Percentiles rank a stretch among this genome's conserved stretches.
phyloP scores from a whole-genome alignment of 2,113 vertebrate genomes.

The Anguilla rostrata region DNA sequence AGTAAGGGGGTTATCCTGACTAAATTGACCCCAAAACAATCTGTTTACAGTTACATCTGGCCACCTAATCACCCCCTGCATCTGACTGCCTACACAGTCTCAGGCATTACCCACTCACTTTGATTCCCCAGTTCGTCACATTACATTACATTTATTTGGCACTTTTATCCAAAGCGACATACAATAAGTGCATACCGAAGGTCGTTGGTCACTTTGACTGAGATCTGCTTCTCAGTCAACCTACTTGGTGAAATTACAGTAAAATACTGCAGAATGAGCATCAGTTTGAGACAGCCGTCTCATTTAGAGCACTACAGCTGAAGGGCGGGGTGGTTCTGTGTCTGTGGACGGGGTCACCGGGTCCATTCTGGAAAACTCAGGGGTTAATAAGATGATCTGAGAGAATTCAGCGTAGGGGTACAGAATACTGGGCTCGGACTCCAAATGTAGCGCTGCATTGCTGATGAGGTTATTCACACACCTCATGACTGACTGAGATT shows the following conservation, averaged over 20 bases:
- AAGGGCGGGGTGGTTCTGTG: not conserved
- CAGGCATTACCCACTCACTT: too few relatives aligned
- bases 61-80: too few relatives aligned
- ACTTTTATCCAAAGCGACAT: too few relatives aligned
- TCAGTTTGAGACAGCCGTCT: not conserved
- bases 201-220: too few relatives aligned
- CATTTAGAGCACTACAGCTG: not conserved
- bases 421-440: not conserved
- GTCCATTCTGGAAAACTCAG: not conserved
- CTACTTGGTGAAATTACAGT: not conserved
- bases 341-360: not conserved
- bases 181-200: too few relatives aligned
- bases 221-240: too few relatives aligned
- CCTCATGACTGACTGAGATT: not conserved
- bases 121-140: too few relatives aligned
- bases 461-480: not conserved
- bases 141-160: too few relatives aligned
- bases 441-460: not conserved
- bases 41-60: too few relatives aligned
- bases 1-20: too few relatives aligned
- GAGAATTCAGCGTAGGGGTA: slow-evolving; percentile 2
- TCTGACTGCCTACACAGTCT: too few relatives aligned
- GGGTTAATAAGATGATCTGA: not conserved
- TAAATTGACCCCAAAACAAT: too few relatives aligned
- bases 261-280: not conserved